Conservation (phyloP, 2,113 vertebrate genomes). For the Hiodon tergisus region DNA sequence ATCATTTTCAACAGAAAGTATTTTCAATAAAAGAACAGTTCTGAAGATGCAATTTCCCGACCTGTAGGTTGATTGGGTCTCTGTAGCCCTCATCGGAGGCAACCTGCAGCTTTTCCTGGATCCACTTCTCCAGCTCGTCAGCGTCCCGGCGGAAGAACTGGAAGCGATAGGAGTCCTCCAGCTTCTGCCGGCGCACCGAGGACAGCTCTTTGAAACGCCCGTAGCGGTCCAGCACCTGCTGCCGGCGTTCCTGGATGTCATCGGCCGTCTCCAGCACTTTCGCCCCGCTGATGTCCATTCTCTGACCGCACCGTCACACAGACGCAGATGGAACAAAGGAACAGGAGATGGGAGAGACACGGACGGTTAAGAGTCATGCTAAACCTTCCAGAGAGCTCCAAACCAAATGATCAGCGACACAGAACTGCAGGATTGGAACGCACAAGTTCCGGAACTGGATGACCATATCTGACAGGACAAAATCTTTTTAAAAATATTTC, state of each 20-base stretch:
- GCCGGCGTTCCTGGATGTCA: slow-evolving; percentile 94
- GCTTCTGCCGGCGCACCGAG: slow-evolving; percentile 79
- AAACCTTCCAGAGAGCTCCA: too few species aligned
- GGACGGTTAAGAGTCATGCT: neutral
- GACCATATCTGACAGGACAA: too few species aligned
- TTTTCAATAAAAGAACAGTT: too few species aligned
- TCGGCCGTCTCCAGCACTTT: slow-evolving; percentile 97
- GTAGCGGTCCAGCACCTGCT: slow-evolving; percentile 94
- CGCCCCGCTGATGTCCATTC: slow-evolving; percentile 87
- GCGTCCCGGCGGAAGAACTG: slow-evolving; percentile 97
- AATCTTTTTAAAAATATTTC: too few species aligned
- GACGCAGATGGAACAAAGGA: neutral
- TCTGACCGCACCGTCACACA: slow-evolving; percentile 57
- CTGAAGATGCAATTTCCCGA: slow-evolving; percentile 29
- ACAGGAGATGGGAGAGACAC: neutral
- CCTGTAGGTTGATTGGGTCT: slow-evolving; percentile 95
- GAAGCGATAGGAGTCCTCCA: slow-evolving; percentile 94
- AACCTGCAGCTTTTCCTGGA: slow-evolving; percentile 97
- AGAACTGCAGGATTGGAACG: too few species aligned
- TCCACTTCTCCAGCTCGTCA: slow-evolving; percentile 97
- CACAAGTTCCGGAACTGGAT: too few species aligned
- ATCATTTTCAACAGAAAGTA: neutral
- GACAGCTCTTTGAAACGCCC: slow-evolving; percentile 94
- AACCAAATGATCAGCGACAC: too few species aligned
- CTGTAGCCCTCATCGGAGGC: slow-evolving; percentile 98